These are phyloP conservation scores for Nibea albiflora DNA, from an alignment of 2,113 vertebrate species.

Conservation along the genomic window DNA sequence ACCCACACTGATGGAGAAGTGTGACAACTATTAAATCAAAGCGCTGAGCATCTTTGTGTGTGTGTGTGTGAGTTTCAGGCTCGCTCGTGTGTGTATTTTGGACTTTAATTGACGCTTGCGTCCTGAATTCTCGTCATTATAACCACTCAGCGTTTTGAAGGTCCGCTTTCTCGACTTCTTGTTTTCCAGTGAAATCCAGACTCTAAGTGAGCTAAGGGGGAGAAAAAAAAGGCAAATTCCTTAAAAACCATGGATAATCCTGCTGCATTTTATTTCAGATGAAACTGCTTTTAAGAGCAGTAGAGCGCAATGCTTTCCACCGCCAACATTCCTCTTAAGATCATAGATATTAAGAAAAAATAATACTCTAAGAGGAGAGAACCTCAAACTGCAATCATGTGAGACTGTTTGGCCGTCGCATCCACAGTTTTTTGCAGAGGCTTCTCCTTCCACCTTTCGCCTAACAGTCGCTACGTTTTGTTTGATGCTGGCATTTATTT, in stretches of 20 bases:
- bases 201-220: slow-evolving; percentile 1
- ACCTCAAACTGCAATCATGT: slow-evolving; percentile 31
- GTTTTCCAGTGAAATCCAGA: slow-evolving; percentile 17
- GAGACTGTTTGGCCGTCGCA: background rate
- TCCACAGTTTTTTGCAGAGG: slow-evolving; percentile 13
- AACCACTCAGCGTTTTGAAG: background rate
- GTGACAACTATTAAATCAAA: slow-evolving; percentile 59
- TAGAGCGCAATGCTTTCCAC: slow-evolving; percentile 40
- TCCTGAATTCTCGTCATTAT: background rate
- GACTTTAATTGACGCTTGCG: background rate
- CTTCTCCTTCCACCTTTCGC: slow-evolving; percentile 16
- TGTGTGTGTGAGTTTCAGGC: background rate
- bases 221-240: slow-evolving; percentile 26
- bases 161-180: background rate
- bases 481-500: slow-evolving; percentile 59
- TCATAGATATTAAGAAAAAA: slow-evolving; percentile 55
- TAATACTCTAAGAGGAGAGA: slow-evolving; percentile 33
- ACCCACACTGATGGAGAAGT: slow-evolving; percentile 66
- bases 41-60: background rate
- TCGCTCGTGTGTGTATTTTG: background rate
- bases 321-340: slow-evolving; percentile 52
- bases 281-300: slow-evolving; percentile 45
- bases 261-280: slow-evolving; percentile 51
- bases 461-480: slow-evolving; percentile 34
- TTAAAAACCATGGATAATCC: slow-evolving; percentile 62